phyloP scores from a whole-genome alignment of 2,113 vertebrate species.

The Muntiacus reevesi region DNA sequence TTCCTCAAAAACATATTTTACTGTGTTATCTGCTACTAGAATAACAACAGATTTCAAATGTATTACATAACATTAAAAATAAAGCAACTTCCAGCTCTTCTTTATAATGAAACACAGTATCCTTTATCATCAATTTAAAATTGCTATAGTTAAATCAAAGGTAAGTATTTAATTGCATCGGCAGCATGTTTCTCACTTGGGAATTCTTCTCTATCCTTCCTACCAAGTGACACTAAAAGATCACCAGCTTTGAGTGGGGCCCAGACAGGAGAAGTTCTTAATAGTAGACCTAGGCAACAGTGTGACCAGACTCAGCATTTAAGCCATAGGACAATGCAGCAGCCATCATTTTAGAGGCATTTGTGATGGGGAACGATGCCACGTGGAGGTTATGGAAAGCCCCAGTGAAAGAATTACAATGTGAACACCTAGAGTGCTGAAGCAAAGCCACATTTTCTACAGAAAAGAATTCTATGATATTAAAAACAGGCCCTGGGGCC shows the following conservation, averaged over 20 bases:
- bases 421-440: not conserved
- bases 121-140: not conserved
- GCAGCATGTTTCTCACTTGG: not conserved
- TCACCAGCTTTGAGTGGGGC: not conserved
- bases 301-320: not conserved
- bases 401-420: not conserved
- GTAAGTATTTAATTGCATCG: not conserved
- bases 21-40: not conserved
- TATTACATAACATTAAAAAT: not conserved
- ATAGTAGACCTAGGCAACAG: not conserved
- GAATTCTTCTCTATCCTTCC: not conserved
- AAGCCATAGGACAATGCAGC: not conserved
- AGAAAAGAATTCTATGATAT: not conserved
- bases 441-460: not conserved
- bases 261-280: not conserved
- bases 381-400: not conserved
- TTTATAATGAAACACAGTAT: conserved; percentile 8
- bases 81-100: not conserved
- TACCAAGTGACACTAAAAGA: not conserved
- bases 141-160: not conserved
- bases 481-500: not conserved
- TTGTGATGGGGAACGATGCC: not conserved
- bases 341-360: not conserved
- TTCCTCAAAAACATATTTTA: not conserved
- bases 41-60: not conserved